These are phyloP conservation scores for Drosophila neonasuta DNA, from an alignment of 2,888 invertebrate species.

Conservation along the genomic window DNA sequence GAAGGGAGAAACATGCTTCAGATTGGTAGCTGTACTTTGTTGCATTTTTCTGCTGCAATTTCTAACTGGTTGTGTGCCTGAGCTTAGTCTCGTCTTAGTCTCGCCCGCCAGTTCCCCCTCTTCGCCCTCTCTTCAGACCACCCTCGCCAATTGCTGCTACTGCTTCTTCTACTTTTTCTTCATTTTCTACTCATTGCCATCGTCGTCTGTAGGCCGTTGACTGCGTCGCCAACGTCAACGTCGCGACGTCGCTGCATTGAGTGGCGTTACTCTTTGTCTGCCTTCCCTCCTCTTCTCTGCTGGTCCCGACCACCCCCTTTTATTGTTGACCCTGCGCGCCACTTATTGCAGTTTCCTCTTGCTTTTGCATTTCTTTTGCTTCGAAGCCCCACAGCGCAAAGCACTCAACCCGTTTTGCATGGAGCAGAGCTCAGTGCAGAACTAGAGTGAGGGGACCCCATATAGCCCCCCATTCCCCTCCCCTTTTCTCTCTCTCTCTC, in stretches of 20 bases:
- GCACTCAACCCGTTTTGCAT: slow-evolving; percentile 68
- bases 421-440: slow-evolving; percentile 31
- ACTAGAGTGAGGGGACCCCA: slow-evolving; percentile 29
- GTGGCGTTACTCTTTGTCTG: slow-evolving; percentile 66
- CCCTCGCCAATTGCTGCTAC: slow-evolving; percentile 13
- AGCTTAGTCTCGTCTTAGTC: slow-evolving; percentile 62
- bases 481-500: background rate
- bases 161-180: slow-evolving; percentile 23
- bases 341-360: slow-evolving; percentile 73
- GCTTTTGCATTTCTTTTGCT: slow-evolving; percentile 75
- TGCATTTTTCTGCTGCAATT: slow-evolving; percentile 73
- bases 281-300: slow-evolving; percentile 18
- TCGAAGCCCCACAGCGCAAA: slow-evolving; percentile 73
- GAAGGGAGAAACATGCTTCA: slow-evolving; percentile 39
- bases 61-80: slow-evolving; percentile 71
- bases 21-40: slow-evolving; percentile 75
- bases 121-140: background rate
- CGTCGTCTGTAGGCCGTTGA: slow-evolving; percentile 71
- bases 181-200: slow-evolving; percentile 55
- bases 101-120: slow-evolving; percentile 4
- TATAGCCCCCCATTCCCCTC: background rate
- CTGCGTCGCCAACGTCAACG: slow-evolving; percentile 48
- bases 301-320: slow-evolving; percentile 18
- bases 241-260: slow-evolving; percentile 58
- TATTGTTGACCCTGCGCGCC: slow-evolving; percentile 78